Evolutionary conservation across 2,888 invertebrate species (phyloP), one percentile per base, ranked within the genome.

Genomic region (Danaus chrysippus): DNA sequence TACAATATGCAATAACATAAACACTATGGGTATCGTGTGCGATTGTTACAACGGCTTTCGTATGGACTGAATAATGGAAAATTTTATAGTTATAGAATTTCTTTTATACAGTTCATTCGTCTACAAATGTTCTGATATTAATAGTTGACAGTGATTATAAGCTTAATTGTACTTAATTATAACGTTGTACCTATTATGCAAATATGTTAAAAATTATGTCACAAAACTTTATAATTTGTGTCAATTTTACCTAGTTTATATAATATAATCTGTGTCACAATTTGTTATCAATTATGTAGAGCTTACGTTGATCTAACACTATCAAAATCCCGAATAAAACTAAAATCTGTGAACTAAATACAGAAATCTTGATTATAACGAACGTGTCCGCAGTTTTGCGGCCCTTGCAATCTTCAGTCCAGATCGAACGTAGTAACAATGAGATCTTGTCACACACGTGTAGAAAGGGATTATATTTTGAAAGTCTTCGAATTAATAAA

Each of bases 391-490:
- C 75, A 71, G 72, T 73, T 72, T 70, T 71, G 75, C 80, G 77
- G 75, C 74, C 70, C 70, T 73, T 70, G 71, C 77, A 80, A 82
- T 83, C 84, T 72, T 68, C 70, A 72, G 65, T 61, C 64, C 70
- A 71, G 72, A 82, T 81, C 82, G 75, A 69, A 69, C 70, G 73
- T 67, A 73, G 75, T 71, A 78, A 85, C 85, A 87, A 85, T 85
- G 77, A 83, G 87, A 87, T 87, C 84, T 87, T 86, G 87, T 87
- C 86, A 85, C 84, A 84, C 84, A 86, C 79, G 82, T 85, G 81
- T 82, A 81, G 74, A 71, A 44, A 71, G 72, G 73, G 76, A 55
- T 59, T 53, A 42, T 81, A 85, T 84, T 80, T 68, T 75, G 43
- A 3, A 64, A 49, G 42, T 42, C 52, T 63, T 34, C 65, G 64